Evolutionary conservation across 2,888 invertebrate genomes (phyloP), one percentile per base, ranked within the genome.

Genomic region (Athrips mouffetella): DNA sequence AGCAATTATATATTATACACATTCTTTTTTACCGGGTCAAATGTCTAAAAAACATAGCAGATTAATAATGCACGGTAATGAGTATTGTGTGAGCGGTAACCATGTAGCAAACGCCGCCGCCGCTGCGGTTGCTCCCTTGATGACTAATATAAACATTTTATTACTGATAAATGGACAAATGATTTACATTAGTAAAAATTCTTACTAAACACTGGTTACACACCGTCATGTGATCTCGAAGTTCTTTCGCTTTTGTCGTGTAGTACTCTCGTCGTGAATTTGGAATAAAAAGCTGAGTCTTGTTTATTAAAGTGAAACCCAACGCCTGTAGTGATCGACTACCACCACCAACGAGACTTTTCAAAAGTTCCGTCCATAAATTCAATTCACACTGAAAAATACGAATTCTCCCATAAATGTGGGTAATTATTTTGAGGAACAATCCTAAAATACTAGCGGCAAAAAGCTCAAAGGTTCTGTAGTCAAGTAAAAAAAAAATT

Each of bases 321-420:
- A 91, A 70, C 23, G 79, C 86, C 48, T 88, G 86, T 33, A 85
- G 69, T 10, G 89, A 87, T 16, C 89, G 80, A n/a, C 78, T 45
- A 41, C 63, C 89, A 57, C 62, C 74, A 42, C 73, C 89, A 53
- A 64, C 52, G 1, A 64, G 2, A 13, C 68, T 63, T 58, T 78
- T 77, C 1, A 76, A 0, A 0, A 89, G 21, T 59, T 88, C 85
- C 16, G 74, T n/a, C 1, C 69, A 16, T 1, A 86, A 59, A 45
- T 68, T 84, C 59, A 53, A 86, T 63, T 73, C 80, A 49, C 60
- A 75, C 83, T 63, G 84, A 68, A 53, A 74, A 33, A 48, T 21
- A 13, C 11, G 40, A 31, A 3, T 16, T 39, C 23, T 33, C 45
- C 8, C 10, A 37, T 29, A 13, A 52, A 33, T 47, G 23, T n/a